Evolutionary conservation across 2,113 vertebrate genomes (phyloP), one percentile per base, ranked within the genome.

Genomic region (Notothenia coriiceps): DNA sequence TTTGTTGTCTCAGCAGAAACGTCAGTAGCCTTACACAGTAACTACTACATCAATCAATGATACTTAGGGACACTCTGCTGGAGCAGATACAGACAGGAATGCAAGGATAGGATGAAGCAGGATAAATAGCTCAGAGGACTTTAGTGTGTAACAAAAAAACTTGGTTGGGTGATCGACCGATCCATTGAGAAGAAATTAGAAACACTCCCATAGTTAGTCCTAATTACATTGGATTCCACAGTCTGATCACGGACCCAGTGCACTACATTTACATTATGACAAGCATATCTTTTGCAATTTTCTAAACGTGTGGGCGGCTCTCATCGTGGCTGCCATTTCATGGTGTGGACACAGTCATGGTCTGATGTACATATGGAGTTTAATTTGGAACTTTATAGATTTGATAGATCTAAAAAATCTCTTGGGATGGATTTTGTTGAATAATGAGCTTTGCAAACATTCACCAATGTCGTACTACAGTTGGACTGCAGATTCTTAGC

Each of bases 1-100:
- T 70, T 80, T 78, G 63, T 15, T 50, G 50, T 52, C 68, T 84
- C 77, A 79, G 82, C 82, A 80, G 18, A 86, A 88, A 81, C 14
- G 63, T 77, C 84, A 74, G 29, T 54, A 52, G 49, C 50, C 43
- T 82, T 57, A 73, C 79, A 75, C 2, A 12, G 65, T 60, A 74
- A 66, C 61, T 60, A 54, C 67, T 57, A 51, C 20, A 88, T 85
- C 77, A 67, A 62, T 83, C 79, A 79, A 14, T 86, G 77, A 67
- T 52, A 66, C 76, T 65, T 61, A 77, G 74, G 84, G 35, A 60
- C 54, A 73, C 49, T 79, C 77, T 57, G 75, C 9, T 84, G 83
- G 71, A 82, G 69, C 69, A 77, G 61, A 74, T 57, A 64, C 56
- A 79, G 77, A 57, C 65, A 49, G 47, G 17, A 56, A 61, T 14